A percentile compares a stretch with the other conserved stretches of the same genome.
Conservation (phyloP, 2,113 vertebrate genomes). For the Psilopogon haemacephalus region DNA sequence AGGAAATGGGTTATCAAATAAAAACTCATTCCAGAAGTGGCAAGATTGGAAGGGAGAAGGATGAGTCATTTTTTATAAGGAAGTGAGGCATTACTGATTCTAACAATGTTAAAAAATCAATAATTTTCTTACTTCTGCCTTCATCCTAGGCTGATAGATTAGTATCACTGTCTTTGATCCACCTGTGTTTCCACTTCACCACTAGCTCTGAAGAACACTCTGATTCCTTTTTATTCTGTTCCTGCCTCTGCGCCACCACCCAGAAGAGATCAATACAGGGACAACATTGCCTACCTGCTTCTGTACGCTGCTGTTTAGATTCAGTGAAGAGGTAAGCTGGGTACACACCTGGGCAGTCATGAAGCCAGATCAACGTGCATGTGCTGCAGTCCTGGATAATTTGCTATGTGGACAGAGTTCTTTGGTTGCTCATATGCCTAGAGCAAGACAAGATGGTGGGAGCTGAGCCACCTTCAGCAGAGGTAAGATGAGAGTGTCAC, state of each 20-base stretch:
- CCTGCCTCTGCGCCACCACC: background rate
- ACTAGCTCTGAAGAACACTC: slow-evolving; percentile 22
- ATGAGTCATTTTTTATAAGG: slow-evolving; percentile 16
- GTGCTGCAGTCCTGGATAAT: background rate
- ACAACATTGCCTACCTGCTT: background rate
- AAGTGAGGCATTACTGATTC: slow-evolving; percentile 41
- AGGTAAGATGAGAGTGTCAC: background rate
- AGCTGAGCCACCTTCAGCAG: background rate
- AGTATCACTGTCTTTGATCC: slow-evolving; percentile 23
- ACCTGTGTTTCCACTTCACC: background rate
- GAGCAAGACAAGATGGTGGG: background rate
- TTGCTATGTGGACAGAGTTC: background rate
- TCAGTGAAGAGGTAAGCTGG: background rate
- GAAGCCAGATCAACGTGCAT: background rate
- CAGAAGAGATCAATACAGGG: background rate
- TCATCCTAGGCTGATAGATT: slow-evolving; percentile 47
- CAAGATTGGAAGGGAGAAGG: slow-evolving; percentile 27
- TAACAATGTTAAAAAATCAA: slow-evolving; percentile 47
- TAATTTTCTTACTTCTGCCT: slow-evolving; percentile 54
- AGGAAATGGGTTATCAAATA: slow-evolving; percentile 31
- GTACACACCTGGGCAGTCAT: background rate
- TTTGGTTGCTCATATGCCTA: background rate
- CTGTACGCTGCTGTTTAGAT: background rate
- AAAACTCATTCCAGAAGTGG: slow-evolving; percentile 45
- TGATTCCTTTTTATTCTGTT: background rate